Percentiles rank a stretch among this genome's conserved stretches.
Evolutionary conservation across 2,888 invertebrate genomes (phyloP).

Genomic region (Callimorpha dominula): DNA sequence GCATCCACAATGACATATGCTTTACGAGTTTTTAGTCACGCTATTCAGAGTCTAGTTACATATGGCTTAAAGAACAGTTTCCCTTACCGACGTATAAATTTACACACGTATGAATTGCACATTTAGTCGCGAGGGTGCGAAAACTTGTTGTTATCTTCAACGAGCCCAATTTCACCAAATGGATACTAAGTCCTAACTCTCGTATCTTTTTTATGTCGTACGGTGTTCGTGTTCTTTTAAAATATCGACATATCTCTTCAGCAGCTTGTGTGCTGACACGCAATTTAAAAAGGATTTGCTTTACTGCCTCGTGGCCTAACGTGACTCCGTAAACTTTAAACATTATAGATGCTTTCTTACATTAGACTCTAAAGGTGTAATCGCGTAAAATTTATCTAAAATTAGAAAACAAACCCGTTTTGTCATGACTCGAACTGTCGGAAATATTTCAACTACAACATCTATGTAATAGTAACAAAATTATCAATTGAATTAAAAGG

Average conservation of each 20-base stretch:
- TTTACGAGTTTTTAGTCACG: conserved; percentile 51
- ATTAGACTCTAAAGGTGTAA: not conserved
- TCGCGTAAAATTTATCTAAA: too few species aligned
- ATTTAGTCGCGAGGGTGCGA: conserved; percentile 85
- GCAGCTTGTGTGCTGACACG: conserved; percentile 68
- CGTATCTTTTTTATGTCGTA: conserved; percentile 83
- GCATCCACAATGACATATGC: conserved; percentile 79
- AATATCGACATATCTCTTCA: conserved; percentile 74
- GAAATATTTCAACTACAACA: too few species aligned
- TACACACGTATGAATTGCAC: conserved; percentile 85
- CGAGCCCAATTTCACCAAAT: conserved; percentile 86
- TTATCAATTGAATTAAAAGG: conserved; percentile 25
- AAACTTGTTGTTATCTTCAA: conserved; percentile 86
- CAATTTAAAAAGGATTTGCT: conserved; percentile 84
- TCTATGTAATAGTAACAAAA: not conserved
- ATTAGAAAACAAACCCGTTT: too few species aligned
- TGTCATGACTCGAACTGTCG: too few species aligned
- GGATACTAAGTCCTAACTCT: conserved; percentile 86
- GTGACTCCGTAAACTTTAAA: conserved; percentile 41
- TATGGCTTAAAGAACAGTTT: conserved; percentile 46
- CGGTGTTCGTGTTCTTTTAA: conserved; percentile 78
- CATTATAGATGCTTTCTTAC: conserved; percentile 23
- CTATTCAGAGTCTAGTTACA: conserved; percentile 45
- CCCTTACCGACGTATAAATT: conserved; percentile 53
- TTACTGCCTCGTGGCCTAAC: conserved; percentile 67